Conservation (phyloP, 2,113 vertebrate species). For the Calcarius ornatus region DNA sequence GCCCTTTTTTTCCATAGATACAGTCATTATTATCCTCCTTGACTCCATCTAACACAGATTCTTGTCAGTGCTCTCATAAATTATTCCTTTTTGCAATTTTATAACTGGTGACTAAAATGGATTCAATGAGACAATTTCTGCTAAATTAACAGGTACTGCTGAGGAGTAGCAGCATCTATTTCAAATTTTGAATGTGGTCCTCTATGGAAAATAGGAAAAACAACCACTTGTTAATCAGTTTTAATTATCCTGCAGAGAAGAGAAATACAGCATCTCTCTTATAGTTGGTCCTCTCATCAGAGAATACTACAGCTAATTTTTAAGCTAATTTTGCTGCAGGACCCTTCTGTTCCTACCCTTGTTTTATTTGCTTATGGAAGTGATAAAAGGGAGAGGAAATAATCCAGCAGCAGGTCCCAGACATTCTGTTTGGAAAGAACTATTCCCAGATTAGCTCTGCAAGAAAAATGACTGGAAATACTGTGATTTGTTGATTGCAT, state of each 20-base stretch:
- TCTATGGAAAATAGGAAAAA: background rate
- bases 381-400: background rate
- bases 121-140: background rate
- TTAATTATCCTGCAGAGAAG: background rate
- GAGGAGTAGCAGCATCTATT: background rate
- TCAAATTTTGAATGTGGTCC: background rate
- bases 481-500: background rate
- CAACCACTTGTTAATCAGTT: background rate
- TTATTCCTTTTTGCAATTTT: conserved; percentile 1
- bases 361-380: background rate
- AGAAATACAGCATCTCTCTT: background rate
- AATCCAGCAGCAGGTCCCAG: background rate
- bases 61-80: conserved; percentile 42
- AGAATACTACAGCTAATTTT: background rate
- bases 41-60: conserved; percentile 35
- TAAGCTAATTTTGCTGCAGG: background rate
- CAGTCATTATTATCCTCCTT: conserved; percentile 37
- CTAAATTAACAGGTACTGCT: background rate
- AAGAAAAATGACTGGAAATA: conserved; percentile 35
- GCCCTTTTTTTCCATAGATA: conserved; percentile 52
- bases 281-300: background rate
- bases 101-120: background rate
- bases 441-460: background rate
- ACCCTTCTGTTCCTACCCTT: background rate
- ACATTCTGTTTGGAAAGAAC: background rate